Conservation (phyloP, 2,797 vertebrate species). For the Pantherophis vulpinus region DNA sequence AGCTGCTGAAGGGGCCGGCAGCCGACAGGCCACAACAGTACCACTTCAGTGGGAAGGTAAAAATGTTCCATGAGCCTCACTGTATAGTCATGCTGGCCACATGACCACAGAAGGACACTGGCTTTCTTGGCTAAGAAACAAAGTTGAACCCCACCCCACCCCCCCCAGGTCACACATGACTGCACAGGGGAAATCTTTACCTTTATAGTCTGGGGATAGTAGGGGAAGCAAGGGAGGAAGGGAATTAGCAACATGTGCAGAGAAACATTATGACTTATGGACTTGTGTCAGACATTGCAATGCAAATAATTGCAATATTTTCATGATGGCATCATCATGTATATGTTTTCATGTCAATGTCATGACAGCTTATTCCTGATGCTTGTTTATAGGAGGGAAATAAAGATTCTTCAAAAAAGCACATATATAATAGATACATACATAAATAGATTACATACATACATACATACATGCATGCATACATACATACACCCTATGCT, state of each 20-base stretch:
- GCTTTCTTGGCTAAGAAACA: not conserved
- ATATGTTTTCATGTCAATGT: not conserved
- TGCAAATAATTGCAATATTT: not conserved
- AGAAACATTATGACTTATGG: not conserved
- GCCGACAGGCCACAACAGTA: not conserved
- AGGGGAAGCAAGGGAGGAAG: not conserved
- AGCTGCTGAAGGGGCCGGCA: too few relatives aligned
- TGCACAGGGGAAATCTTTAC: not conserved
- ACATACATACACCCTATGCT: not conserved
- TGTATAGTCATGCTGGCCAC: not conserved
- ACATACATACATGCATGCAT: too few relatives aligned
- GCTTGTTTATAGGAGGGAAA: not conserved
- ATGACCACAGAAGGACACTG: not conserved
- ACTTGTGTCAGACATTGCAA: not conserved
- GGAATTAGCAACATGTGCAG: not conserved
- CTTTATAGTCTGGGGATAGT: not conserved
- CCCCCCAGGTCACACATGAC: not conserved
- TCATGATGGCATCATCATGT: not conserved
- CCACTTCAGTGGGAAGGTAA: not conserved
- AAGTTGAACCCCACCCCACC: not conserved
- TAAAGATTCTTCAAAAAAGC: not conserved
- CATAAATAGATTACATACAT: too few relatives aligned
- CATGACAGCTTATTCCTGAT: not conserved
- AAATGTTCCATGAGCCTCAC: not conserved
- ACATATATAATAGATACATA: too few relatives aligned